These are phyloP conservation scores for Zonotrichia leucophrys DNA, from an alignment of 2,113 vertebrate genomes.

Conservation along the genomic window DNA sequence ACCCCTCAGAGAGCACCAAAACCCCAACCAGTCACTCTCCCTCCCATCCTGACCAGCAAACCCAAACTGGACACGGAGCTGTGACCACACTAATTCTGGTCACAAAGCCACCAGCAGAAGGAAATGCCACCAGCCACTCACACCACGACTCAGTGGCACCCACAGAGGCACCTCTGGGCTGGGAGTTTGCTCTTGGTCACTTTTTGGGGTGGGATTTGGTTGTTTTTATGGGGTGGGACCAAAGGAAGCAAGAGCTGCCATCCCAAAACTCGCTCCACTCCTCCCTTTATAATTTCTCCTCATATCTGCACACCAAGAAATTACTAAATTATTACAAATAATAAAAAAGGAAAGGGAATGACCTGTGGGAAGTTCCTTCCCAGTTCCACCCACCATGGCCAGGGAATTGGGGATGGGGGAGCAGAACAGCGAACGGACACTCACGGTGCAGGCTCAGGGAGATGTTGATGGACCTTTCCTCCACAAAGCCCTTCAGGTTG, in stretches of 20 bases:
- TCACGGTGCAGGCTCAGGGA: conserved; percentile 95
- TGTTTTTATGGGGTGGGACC: background rate
- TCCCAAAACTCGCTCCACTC: background rate
- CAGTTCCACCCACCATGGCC: rapidly evolving
- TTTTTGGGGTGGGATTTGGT: background rate
- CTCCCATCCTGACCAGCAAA: background rate
- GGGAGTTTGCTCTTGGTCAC: background rate
- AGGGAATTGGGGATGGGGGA: background rate
- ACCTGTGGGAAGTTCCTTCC: background rate
- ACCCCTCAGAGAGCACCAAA: background rate
- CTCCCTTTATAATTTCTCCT: rapidly evolving
- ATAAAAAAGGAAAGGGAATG: background rate
- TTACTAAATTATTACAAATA: background rate
- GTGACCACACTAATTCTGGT: background rate
- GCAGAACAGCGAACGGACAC: conserved; percentile 37
- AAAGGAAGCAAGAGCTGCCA: background rate
- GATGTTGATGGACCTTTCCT: conserved; percentile 89
- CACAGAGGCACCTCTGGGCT: background rate
- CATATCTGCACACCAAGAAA: background rate
- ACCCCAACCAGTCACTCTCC: background rate
- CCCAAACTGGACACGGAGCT: background rate
- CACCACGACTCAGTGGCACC: background rate
- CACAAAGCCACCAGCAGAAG: background rate
- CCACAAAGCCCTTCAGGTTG: conserved; percentile 87
- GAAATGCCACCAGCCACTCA: background rate